A percentile compares a stretch with the other conserved stretches of the same genome.
Evolutionary conservation across 30 jellyfish, hydroid and myxozoan genomes (phyloP).

Genomic region (Mastigias papua): DNA sequence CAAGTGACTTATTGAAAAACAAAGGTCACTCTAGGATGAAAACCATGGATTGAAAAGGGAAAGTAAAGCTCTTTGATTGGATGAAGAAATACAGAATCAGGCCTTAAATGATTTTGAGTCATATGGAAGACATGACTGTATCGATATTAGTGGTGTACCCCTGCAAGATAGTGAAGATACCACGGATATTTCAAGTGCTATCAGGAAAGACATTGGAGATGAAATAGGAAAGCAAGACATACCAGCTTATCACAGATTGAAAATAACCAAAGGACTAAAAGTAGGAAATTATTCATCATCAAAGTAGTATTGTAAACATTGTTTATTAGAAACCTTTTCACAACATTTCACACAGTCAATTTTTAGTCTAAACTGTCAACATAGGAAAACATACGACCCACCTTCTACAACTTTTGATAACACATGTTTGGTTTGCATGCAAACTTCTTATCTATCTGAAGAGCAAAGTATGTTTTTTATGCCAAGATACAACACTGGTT

Average conservation of each 20-base stretch:
- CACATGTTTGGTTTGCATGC: slow-evolving; percentile 5
- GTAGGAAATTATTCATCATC: neutral
- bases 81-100: neutral
- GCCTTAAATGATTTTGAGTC: slow-evolving; percentile 22
- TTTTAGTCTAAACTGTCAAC: neutral
- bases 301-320: neutral
- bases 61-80: neutral
- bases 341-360: neutral
- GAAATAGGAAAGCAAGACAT: slow-evolving; percentile 1
- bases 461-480: neutral
- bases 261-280: neutral
- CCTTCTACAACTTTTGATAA: neutral
- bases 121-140: slow-evolving; percentile 19
- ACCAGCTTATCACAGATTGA: slow-evolving; percentile 28
- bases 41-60: slow-evolving; percentile 1
- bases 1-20: neutral
- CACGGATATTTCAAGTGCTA: slow-evolving; percentile 5
- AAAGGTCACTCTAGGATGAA: slow-evolving; percentile 9
- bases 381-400: slow-evolving; percentile 14
- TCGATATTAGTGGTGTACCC: slow-evolving; percentile 43
- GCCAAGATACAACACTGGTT: too few relatives aligned
- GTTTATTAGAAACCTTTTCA: neutral
- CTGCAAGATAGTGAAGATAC: slow-evolving; percentile 6
- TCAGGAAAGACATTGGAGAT: slow-evolving; percentile 30
- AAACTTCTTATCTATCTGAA: slow-evolving; percentile 3